Percentiles rank a stretch among this genome's conserved stretches.
These are phyloP conservation scores for Goniozus legneri DNA, from an alignment of 1,140 invertebrate species.

Conservation along the genomic window DNA sequence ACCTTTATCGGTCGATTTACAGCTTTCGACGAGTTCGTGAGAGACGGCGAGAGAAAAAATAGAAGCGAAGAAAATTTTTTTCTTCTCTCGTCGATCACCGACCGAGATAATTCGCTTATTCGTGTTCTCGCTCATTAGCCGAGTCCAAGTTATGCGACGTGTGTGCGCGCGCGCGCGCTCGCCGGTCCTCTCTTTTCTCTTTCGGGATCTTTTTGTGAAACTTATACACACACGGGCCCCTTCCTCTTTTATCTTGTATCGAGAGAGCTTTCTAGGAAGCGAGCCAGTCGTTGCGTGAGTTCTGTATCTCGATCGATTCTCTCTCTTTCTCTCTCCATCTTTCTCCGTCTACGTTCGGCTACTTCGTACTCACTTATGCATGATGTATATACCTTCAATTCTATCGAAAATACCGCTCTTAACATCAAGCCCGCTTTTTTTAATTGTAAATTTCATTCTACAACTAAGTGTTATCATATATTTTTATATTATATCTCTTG, in stretches of 20 bases:
- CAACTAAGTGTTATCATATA: too few relatives aligned
- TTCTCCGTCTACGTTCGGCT: slow-evolving; percentile 1
- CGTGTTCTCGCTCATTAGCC: neutral
- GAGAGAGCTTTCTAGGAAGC: neutral
- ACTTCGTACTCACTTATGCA: neutral
- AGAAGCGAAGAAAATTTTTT: slow-evolving; percentile 2
- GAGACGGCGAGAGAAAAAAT: slow-evolving; percentile 9
- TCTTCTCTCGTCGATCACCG: neutral
- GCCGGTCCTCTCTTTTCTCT: neutral
- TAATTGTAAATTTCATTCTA: too few relatives aligned
- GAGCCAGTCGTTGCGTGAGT: neutral
- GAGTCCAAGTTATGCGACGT: neutral
- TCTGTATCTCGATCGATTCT: slow-evolving; percentile 1
- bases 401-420: too few relatives aligned
- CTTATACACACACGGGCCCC: neutral
- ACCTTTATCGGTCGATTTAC: neutral
- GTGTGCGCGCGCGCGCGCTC: too few relatives aligned
- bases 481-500: too few relatives aligned
- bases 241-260: neutral
- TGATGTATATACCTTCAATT: too few relatives aligned
- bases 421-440: too few relatives aligned
- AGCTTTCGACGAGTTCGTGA: slow-evolving; percentile 14
- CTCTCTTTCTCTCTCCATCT: neutral
- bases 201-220: neutral
- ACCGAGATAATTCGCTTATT: neutral